phyloP scores from a whole-genome alignment of 2,113 vertebrate genomes.

The Acrocephalus kingi region DNA sequence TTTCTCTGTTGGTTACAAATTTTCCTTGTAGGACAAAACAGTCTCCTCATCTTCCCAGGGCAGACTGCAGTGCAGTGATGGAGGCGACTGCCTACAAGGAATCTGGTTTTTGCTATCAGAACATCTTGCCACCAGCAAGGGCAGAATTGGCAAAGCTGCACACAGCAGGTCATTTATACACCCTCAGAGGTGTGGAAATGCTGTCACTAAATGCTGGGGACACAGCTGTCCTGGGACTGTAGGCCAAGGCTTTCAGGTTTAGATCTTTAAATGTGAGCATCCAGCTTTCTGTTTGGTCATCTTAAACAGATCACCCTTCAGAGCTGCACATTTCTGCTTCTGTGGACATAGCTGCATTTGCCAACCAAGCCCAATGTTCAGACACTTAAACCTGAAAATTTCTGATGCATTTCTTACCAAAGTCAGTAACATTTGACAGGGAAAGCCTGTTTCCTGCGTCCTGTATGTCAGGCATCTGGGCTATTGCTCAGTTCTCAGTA shows the following conservation, averaged over 20 bases:
- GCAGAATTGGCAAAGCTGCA: neutral
- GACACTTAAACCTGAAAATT: neutral
- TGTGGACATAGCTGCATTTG: neutral
- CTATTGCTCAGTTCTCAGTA: neutral
- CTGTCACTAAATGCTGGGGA: neutral
- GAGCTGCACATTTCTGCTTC: neutral
- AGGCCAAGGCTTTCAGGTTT: neutral
- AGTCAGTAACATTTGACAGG: neutral
- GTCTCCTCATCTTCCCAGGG: neutral
- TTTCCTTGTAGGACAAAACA: neutral
- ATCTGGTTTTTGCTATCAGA: neutral
- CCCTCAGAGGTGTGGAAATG: neutral
- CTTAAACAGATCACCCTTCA: neutral
- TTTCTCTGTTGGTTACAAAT: neutral
- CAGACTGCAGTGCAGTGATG: neutral
- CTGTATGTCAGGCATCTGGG: rapidly evolving
- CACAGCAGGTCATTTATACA: neutral
- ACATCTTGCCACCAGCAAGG: neutral
- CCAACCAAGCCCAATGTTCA: neutral
- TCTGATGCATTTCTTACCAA: neutral
- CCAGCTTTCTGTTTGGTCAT: neutral
- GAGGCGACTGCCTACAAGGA: rapidly evolving
- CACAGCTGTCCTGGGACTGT: neutral
- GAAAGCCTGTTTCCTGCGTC: neutral
- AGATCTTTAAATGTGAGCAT: neutral